Percentiles rank a stretch among this genome's conserved stretches.
phyloP scores from a whole-genome alignment of 2,113 vertebrate genomes.

The Morone chrysops region DNA sequence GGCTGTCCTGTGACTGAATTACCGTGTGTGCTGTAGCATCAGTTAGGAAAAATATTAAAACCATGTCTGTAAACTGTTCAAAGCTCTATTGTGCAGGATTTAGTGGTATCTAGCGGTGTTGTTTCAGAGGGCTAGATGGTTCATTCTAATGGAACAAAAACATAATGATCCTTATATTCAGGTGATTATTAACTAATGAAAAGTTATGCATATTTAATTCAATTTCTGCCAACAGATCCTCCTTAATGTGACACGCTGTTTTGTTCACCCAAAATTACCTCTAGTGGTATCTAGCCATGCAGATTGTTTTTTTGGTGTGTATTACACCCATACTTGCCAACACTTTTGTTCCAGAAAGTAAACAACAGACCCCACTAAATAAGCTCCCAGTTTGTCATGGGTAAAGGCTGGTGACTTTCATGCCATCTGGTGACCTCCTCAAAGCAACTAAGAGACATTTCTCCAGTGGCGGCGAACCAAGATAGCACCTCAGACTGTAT shows the following conservation, averaged over 20 bases:
- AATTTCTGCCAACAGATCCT: no score
- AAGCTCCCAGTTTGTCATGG: slow-evolving; percentile 53
- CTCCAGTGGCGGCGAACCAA: slow-evolving; percentile 65
- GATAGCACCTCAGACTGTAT: slow-evolving; percentile 63
- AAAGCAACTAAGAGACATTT: slow-evolving; percentile 65
- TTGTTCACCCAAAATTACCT: not conserved
- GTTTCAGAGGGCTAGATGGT: no score
- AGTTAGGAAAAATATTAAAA: slow-evolving; percentile 4
- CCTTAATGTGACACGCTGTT: not conserved
- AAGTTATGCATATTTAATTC: no score
- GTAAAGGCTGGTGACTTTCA: slow-evolving; percentile 77
- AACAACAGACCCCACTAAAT: slow-evolving; percentile 54
- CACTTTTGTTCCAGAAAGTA: slow-evolving; percentile 52
- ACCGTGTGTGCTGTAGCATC: slow-evolving; percentile 7
- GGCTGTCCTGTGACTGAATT: slow-evolving; percentile 43
- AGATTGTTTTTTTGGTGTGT: not conserved
- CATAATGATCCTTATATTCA: no score
- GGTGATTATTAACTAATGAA: no score
- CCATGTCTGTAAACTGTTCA: not conserved
- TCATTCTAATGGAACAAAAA: no score
- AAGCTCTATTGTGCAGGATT: not conserved
- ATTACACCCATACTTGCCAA: slow-evolving; percentile 18
- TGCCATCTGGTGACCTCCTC: slow-evolving; percentile 80
- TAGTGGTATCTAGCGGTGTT: no score
- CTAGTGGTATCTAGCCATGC: not conserved